Percentiles rank a stretch among this genome's conserved stretches.
Evolutionary conservation across 2,888 invertebrate genomes (phyloP).

Genomic region (Choreutis nemorana): DNA sequence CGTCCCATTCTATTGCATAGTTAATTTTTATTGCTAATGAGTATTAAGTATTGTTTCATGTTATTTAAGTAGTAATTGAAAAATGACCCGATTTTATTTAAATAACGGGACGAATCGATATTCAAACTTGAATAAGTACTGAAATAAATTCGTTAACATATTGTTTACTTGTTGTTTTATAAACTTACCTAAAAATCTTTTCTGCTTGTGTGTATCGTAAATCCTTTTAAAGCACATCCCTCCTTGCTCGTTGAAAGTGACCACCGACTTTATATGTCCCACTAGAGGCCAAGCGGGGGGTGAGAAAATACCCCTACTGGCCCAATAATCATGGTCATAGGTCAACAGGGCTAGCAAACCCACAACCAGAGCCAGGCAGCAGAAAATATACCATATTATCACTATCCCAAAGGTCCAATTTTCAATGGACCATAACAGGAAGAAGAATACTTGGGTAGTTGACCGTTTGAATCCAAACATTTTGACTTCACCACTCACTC

Average conservation of each 20-base stretch:
- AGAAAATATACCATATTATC: slow-evolving; percentile 28
- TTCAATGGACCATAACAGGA: slow-evolving; percentile 30
- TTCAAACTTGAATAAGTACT: slow-evolving; percentile 1
- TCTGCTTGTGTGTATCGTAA: slow-evolving; percentile 40
- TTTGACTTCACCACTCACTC: slow-evolving; percentile 20
- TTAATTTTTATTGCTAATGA: no score
- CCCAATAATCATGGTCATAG: slow-evolving; percentile 55
- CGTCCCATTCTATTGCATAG: no score
- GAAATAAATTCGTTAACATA: no score
- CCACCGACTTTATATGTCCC: slow-evolving; percentile 46
- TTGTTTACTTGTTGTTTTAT: no score
- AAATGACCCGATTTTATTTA: no score
- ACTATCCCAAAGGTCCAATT: slow-evolving; percentile 32
- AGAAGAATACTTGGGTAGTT: slow-evolving; percentile 24
- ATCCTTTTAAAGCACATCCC: slow-evolving; percentile 52
- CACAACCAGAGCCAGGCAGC: slow-evolving; percentile 18
- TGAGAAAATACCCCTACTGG: slow-evolving; percentile 37
- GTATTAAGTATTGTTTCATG: slow-evolving; percentile 1
- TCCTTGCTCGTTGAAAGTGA: slow-evolving; percentile 48
- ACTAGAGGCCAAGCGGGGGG: slow-evolving; percentile 48
- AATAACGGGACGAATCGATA: no score
- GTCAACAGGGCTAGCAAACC: slow-evolving; percentile 31
- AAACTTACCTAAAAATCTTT: slow-evolving; percentile 48
- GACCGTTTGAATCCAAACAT: slow-evolving; percentile 52
- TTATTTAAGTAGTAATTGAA: slow-evolving; percentile 1